Evolutionary conservation across 2,113 vertebrate species (phyloP), one percentile per base, ranked within the genome.

Genomic region (Haliaeetus leucogaster): DNA sequence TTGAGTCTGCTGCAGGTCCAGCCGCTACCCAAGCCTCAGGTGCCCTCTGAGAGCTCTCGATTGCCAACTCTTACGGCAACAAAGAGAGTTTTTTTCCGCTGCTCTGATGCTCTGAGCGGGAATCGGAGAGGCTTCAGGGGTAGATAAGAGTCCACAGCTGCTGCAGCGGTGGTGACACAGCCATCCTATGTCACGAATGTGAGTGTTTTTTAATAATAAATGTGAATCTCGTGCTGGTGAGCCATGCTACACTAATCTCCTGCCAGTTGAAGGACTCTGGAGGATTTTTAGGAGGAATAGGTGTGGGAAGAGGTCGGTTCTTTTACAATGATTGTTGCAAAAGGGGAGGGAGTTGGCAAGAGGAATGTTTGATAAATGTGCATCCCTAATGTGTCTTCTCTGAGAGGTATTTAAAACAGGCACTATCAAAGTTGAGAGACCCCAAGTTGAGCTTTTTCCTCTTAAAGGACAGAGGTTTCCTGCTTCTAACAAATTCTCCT

Each of bases 301-400:
- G 7, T 53, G 71, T 61, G 88, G 89, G 82, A 59, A 43, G 58
- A 38, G 82, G 52, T 72, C 5, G 9, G 36, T 32, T 40, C 58
- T 42, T 26, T 22, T 8, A 6, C 65, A 5, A 3, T 1, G 30
- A 4, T 17, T 40, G 52, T 56, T 1, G 4, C 40, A 4, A 5
- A n/a, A 29, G 23, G 55, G 40, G 56, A 48, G 65, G 67, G 89
- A 16, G n/a, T 52, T 30, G 26, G 13, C 12, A 21, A 29, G 68
- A 52, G 26, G 70, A 19, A 5, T 20, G 8, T 47, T 30, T 12
- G 56, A 12, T 56, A 5, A 5, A 12, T 5, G 12, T 7, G 14
- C 30, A 5, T 16, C 65, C 56, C n/a, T 36, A 4, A 7, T 1
- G 27, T 13, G 1, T 9, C 34, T 78, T 32, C 18, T 29, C 62